Base-by-base conservation (phyloP, 2,888 invertebrate species). In the Epinotia nisella region DNA sequence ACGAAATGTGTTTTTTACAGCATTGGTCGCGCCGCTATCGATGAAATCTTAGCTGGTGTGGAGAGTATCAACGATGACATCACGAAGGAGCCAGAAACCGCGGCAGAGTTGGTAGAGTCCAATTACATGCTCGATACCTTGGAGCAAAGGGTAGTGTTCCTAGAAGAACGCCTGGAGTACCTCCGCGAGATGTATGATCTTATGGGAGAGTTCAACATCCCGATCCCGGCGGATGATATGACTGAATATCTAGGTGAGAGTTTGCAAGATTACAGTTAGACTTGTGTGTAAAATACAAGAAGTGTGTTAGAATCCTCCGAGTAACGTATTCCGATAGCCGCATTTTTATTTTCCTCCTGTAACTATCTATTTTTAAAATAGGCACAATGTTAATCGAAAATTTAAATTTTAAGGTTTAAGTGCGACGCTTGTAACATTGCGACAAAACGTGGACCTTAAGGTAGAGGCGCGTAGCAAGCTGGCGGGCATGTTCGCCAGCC, bases 181-280 rank as follows among this genome's bases (percentile, higher is more conserved):
- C 95, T 97, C 7, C 96, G 97, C 78, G 97, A 98, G 81, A 89
- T 98, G 73, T 97, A 98, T 83, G 96, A 98, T 77, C 94, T 98
- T 4, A 97, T 97, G 90, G 97, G 97, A 73, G 96, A 97, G 82
- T 98, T 96, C 85, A 90, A 94, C 35, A 96, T 98, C 71, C 94
- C 95, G 0, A 95, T 97, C 66, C 95, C 96, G 1, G 95, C 95
- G 0, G 97, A 97, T 67, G 97, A 97, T 77, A 94, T 95, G 89
- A 93, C 94, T 5, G 95, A 95, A 75, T 96, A 95, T 83, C 85
- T 93, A 75, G 94, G 94, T 93, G 80, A 70, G 74, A 39, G n/a
- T 59, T 13, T n/a, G 21, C 10, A 41, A 17, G 19, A 66, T 19
- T 56, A 24, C 3, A 56, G 5, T 24, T 49, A n/a, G 45, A 45